These are phyloP conservation scores for Melanerpes aurifrons DNA, from an alignment of 2,113 vertebrate species.

Conservation along the genomic window DNA sequence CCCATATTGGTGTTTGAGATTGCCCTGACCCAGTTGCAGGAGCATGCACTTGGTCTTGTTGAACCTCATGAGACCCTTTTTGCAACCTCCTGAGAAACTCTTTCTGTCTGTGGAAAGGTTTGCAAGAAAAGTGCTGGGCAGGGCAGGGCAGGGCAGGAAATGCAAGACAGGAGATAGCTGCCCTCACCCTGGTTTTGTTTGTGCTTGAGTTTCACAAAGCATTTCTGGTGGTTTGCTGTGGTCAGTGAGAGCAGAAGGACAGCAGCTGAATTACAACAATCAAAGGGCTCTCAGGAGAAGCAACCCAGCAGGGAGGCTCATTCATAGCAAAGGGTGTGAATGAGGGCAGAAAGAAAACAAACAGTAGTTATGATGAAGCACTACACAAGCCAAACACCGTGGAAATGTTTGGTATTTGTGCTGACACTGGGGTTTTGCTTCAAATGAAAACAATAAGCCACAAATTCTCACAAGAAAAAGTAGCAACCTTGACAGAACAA, in stretches of 20 bases:
- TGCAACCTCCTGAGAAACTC: not conserved
- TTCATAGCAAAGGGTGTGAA: not conserved
- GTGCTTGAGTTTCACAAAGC: not conserved
- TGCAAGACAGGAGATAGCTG: not conserved
- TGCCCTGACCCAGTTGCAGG: too few species aligned
- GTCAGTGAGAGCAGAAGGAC: not conserved
- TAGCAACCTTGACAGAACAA: not conserved
- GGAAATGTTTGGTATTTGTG: not conserved
- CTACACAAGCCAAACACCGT: not conserved
- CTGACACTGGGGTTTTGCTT: not conserved
- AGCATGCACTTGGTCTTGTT: too few species aligned
- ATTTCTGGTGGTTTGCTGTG: not conserved
- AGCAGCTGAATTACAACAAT: not conserved
- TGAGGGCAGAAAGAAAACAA: not conserved
- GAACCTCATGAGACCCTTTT: too few species aligned
- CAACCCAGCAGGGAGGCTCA: not conserved
- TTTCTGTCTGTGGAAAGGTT: not conserved
- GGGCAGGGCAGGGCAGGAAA: not conserved
- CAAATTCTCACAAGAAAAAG: not conserved
- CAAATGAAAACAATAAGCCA: not conserved
- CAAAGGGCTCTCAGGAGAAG: not conserved
- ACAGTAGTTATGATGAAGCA: not conserved
- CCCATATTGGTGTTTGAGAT: too few species aligned
- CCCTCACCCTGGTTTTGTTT: not conserved
- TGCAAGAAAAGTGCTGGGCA: not conserved